Base-by-base conservation (phyloP, 2,888 invertebrate species). In the Dioctria linearis region DNA sequence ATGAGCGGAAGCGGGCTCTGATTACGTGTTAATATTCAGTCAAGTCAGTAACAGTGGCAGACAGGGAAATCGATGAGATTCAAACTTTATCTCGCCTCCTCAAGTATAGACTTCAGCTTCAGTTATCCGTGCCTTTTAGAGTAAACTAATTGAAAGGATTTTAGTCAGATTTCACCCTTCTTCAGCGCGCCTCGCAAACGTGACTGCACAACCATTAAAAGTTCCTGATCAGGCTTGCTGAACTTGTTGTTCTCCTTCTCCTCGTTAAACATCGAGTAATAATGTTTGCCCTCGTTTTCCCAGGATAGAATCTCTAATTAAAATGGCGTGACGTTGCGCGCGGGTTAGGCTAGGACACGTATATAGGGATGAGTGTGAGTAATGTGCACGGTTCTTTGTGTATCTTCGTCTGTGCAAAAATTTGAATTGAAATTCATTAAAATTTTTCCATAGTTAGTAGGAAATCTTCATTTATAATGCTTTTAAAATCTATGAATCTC, bases 161-260 rank as follows among this genome's bases (percentile, higher is more conserved):
- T 75, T 59, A 75, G 75, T 75, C 43, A 75, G 40, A 42, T 61
- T 51, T 39, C 61, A 59, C 25, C 75, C 75, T 13, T 37, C 25
- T 25, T 25, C 25, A 25, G 25, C 25, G 43, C 57, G 11, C n/a
- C 11, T 25, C 8, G 11, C 37, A 71, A 75, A 59, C 75, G 75
- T 78, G 63, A 65, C 78, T 78, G 40, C 78, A 78, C 49, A 78
- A 66, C 78, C 51, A 65, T 78, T 78, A 78, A 78, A 78, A 78
- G 65, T 78, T 78, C 61, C 49, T 51, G 78, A 65, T 51, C 65
- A 40, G 40, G n/a, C 0, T 25, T 25, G 25, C 25, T 25, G 25
- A 51, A 49, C 13, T 46, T 49, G 78, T 59, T 40, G 8, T 65
- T 65, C 25, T 25, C 25, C 65, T 51, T 43, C 49, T 65, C 8